phyloP scores from a whole-genome alignment of 2,113 vertebrate genomes.

The Greenwoodochromis staneri region DNA sequence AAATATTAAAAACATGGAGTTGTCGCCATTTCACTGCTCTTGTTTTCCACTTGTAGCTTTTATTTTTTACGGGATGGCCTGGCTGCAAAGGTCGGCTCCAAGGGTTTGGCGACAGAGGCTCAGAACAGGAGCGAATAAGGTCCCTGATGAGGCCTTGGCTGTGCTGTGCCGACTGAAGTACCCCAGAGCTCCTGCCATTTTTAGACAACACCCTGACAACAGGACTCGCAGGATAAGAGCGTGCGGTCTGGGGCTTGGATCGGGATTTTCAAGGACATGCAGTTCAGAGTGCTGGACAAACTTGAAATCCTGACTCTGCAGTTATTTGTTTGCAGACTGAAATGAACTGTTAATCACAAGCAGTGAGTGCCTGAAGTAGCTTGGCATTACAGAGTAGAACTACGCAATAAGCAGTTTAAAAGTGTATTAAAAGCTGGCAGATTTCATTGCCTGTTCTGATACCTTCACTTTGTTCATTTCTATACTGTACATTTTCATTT shows the following conservation, averaged over 20 bases:
- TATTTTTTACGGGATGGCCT: not conserved
- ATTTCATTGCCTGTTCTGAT: not conserved
- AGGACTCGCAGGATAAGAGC: not conserved
- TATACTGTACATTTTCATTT: not conserved
- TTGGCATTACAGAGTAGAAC: not conserved
- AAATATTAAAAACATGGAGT: not conserved
- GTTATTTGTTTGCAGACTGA: conserved; percentile 19
- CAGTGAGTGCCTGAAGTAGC: not conserved
- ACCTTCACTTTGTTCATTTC: not conserved
- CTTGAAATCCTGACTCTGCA: conserved; percentile 4
- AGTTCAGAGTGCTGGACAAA: not conserved
- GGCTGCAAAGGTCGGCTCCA: conserved; percentile 24
- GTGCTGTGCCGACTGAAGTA: not conserved
- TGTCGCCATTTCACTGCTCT: conserved; percentile 6
- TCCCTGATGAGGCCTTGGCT: not conserved
- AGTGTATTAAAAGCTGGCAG: not conserved
- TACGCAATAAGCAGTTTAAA: not conserved
- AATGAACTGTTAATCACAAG: conserved; percentile 5
- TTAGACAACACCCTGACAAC: not conserved
- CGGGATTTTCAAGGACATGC: not conserved
- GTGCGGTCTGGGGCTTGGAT: conserved; percentile 33
- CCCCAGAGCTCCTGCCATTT: not conserved
- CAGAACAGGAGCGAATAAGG: not conserved
- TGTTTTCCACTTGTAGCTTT: conserved; percentile 35
- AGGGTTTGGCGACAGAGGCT: conserved; percentile 22